Percentiles rank a stretch among this genome's conserved stretches.
These are phyloP conservation scores for Leptopilina boulardi DNA, from an alignment of 1,140 invertebrate species.

Conservation along the genomic window DNA sequence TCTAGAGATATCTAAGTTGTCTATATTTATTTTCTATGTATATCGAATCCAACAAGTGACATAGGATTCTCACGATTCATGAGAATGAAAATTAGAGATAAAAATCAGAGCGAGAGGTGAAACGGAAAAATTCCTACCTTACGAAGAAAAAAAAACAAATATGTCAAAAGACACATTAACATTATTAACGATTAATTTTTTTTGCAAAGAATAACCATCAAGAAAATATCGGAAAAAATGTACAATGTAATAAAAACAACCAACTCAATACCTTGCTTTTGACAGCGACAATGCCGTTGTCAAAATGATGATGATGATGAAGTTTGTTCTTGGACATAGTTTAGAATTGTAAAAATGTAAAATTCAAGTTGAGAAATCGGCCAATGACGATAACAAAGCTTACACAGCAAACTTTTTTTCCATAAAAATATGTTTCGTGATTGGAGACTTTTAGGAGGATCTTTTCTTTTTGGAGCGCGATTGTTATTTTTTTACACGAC, in stretches of 20 bases:
- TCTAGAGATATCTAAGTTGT: too few relatives aligned
- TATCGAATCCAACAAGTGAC: not conserved
- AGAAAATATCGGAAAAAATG: too few relatives aligned
- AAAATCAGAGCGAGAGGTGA: not conserved
- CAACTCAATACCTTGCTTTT: slow-evolving; percentile 83
- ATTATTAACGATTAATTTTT: too few relatives aligned
- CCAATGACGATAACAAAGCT: not conserved
- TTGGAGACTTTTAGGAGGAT: not conserved
- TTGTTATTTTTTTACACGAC: not conserved
- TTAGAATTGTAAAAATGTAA: slow-evolving; percentile 16
- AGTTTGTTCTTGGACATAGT: slow-evolving; percentile 83
- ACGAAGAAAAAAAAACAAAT: not conserved
- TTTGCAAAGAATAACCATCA: too few relatives aligned
- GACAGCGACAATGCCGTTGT: slow-evolving; percentile 81
- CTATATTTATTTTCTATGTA: too few relatives aligned
- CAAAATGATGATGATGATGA: slow-evolving; percentile 78
- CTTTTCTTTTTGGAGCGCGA: not conserved
- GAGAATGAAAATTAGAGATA: not conserved
- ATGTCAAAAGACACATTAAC: too few relatives aligned
- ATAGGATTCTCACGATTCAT: not conserved
- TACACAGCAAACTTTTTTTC: not conserved
- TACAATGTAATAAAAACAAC: not conserved
- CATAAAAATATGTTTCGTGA: not conserved
- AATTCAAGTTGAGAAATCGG: not conserved
- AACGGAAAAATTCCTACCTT: slow-evolving; percentile 4